Evolutionary conservation across 2,113 vertebrate species (phyloP).

Genomic region (Epinephelus cyanopodus): DNA sequence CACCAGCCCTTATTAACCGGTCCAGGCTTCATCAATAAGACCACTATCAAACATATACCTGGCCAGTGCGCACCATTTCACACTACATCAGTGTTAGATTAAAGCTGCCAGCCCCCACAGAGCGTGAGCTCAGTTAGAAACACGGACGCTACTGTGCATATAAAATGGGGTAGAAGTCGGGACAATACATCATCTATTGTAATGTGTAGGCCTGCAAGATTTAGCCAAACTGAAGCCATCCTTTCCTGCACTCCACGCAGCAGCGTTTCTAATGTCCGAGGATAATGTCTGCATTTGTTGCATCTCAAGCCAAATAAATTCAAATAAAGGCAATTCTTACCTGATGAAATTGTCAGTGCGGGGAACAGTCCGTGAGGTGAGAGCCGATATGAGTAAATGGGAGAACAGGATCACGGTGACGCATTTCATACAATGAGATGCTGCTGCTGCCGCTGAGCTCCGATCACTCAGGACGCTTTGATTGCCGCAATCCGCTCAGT

Average conservation of each 20-base stretch:
- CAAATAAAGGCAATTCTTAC: constrained; percentile 55
- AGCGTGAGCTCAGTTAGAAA: background rate
- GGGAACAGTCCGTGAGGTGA: constrained; percentile 54
- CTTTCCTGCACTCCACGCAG: constrained; percentile 20
- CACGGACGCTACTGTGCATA: background rate
- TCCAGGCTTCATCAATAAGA: constrained; percentile 5
- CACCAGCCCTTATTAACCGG: background rate
- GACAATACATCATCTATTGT: constrained; percentile 32
- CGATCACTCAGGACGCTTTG: constrained; percentile 56
- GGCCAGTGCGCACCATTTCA: background rate
- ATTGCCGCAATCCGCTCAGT: constrained; percentile 65
- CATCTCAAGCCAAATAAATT: background rate
- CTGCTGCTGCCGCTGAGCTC: constrained; percentile 62
- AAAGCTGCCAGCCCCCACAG: background rate
- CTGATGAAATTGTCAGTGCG: constrained; percentile 65
- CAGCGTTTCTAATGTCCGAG: constrained; percentile 6
- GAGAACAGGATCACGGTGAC: constrained; percentile 77
- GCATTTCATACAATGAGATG: constrained; percentile 77
- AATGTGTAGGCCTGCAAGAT: constrained; percentile 21
- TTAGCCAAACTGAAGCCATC: constrained; percentile 14
- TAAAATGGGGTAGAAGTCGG: background rate
- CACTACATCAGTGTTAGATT: background rate
- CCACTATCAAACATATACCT: background rate
- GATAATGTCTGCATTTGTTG: background rate
- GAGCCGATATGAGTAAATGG: constrained; percentile 62